Base-by-base conservation (phyloP, 2,113 vertebrate species). In the Ciconia maguari region DNA sequence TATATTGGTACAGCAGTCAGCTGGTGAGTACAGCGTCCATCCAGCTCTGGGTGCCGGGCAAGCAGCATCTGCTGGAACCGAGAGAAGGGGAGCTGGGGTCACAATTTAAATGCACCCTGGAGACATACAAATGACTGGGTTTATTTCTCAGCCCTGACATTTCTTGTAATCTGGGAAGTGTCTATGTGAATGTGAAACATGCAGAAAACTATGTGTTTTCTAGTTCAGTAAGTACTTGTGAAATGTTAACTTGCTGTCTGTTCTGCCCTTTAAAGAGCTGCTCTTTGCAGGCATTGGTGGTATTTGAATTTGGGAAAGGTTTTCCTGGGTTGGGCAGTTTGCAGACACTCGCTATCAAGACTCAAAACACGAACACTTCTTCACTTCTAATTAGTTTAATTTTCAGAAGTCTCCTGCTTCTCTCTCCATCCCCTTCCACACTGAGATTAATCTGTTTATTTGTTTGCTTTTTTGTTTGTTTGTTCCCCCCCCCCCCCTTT, bases 1-100 rank as follows among this genome's bases (percentile, higher is more conserved):
- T 99, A 10, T 99, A 99, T 89, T 99, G 99, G 99, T 99, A 99
- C 96, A 97, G 91, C 97, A 99, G 97, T 91, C 99, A 99, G 52
- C 92, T 99, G 98, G 99, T 99, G 97, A 99, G 99, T 98, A 93
- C 46, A 15, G 36, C 0, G 1, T 62, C 14, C 42, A 55, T 44
- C 27, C 61, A 48, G 66, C 74, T 69, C 64, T 0, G 70, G 66
- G 41, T 69, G 81, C 60, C 8, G 18, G 58, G 42, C 10, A 51
- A 76, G 36, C 6, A 61, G 38, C 48, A 20, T 77, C 55, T 93
- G 24, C 71, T 88, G 84, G 78, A 22, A 44, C 13, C 2, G 8
- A 34, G 42, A n/a, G 29, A 42, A 48, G 20, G 68, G 71, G 36
- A 48, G 8, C 42, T 75, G 78, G 55, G 84, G 29, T 76, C 75